phyloP scores from a whole-genome alignment of 2,113 vertebrate genomes.

The Pelobates fuscus region DNA sequence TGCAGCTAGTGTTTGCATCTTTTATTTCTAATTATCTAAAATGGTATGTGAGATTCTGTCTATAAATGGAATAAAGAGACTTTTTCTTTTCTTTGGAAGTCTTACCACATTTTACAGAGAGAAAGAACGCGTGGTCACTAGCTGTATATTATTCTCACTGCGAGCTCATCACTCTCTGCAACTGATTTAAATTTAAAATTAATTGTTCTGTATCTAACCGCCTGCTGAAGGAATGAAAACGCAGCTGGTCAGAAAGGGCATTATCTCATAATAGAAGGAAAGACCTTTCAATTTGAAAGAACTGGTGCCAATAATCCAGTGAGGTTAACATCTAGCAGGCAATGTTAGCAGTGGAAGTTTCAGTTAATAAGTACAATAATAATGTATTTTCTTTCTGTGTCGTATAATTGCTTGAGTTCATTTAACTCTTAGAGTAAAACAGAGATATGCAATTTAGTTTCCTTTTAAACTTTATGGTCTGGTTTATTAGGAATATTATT shows the following conservation, averaged over 20 bases:
- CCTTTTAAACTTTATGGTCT: no score
- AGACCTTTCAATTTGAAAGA: constrained; percentile 15
- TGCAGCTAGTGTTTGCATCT: no score
- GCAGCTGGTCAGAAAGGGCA: constrained; percentile 22
- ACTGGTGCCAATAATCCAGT: constrained; percentile 1
- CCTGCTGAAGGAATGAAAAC: background rate
- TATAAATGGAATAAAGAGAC: no score
- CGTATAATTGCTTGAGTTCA: no score
- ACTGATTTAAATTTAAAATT: constrained; percentile 26
- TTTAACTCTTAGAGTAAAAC: no score
- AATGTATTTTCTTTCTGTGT: background rate
- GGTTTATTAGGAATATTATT: no score
- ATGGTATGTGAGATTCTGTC: no score
- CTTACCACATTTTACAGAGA: background rate
- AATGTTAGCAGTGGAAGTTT: background rate
- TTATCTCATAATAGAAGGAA: constrained; percentile 7
- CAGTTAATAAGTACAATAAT: background rate
- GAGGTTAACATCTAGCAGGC: constrained; percentile 1
- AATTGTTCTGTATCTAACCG: constrained; percentile 20
- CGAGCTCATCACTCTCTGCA: constrained; percentile 1
- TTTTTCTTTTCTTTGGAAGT: background rate
- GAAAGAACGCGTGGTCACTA: background rate
- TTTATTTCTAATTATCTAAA: no score
- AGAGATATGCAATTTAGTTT: no score
- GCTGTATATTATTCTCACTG: background rate